A percentile compares a stretch with the other conserved stretches of the same genome.
Conservation (phyloP, 1,140 invertebrate species). For the Drosophila kohkoa region DNA sequence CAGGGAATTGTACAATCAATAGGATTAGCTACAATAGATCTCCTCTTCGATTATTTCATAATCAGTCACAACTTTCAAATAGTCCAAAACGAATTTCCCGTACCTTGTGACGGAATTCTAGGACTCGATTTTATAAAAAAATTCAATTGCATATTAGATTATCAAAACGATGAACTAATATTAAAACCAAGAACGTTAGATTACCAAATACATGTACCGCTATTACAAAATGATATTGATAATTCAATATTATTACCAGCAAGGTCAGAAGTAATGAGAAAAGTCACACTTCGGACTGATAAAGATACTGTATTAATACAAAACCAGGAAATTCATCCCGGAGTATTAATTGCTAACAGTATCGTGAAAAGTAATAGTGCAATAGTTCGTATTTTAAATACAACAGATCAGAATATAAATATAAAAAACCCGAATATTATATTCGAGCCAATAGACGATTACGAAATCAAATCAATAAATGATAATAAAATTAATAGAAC, state of each 20-base stretch:
- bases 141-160: slow-evolving; percentile 2
- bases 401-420: background rate
- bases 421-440: slow-evolving; percentile 8
- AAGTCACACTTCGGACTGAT: too few relatives aligned
- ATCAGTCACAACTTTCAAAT: too few relatives aligned
- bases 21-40: too few relatives aligned
- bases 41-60: too few relatives aligned
- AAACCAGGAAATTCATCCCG: too few relatives aligned
- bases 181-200: background rate
- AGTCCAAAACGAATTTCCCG: too few relatives aligned
- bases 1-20: too few relatives aligned
- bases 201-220: slow-evolving; percentile 10
- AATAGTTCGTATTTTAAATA: background rate
- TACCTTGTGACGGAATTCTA: background rate
- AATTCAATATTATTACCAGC: too few relatives aligned
- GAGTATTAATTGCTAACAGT: too few relatives aligned
- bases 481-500: background rate
- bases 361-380: too few relatives aligned
- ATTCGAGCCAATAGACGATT: slow-evolving; percentile 4
- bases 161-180: background rate
- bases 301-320: too few relatives aligned
- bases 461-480: background rate
- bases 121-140: slow-evolving; percentile 1
- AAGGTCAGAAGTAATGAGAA: too few relatives aligned
- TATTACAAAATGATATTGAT: slow-evolving; percentile 5